Evolutionary conservation across 2,113 vertebrate species (phyloP), one percentile per base, ranked within the genome.

Genomic region (Muntiacus reevesi): DNA sequence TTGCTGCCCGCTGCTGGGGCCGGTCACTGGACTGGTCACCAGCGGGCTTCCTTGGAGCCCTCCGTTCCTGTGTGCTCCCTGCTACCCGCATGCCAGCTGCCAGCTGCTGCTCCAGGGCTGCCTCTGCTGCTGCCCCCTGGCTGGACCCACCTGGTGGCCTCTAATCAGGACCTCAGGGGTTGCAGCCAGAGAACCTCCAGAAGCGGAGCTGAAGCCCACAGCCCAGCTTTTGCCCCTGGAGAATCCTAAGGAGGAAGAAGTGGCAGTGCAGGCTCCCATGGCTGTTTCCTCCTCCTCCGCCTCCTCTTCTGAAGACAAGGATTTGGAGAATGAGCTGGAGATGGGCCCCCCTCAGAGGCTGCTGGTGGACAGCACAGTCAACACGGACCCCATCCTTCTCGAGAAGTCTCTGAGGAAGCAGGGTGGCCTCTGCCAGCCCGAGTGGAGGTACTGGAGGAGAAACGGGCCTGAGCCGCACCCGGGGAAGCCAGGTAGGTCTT

Each of bases 381-480:
- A 98, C 96, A 97, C 95, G 9, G 98, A 98, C 25, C 98, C 96
- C 10, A 76, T 92, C 60, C 93, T 97, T 64, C 95, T 93, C 3
- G 97, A 98, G 94, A 99, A 95, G 79, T 50, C 91, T 43, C 64
- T 1, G 1, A 92, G 23, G 57, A 94, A 21, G 47, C 79, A 95
- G 55, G 86, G 79, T 17, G 83, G 87, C 60, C 85, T 87, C 94
- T 94, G 87, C 45, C 98, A 86, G 94, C 98, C 98, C 0, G 90
- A 97, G 16, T 99, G 99, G 99, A 99, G 98, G 88, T 99, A 99
- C 57, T 99, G 99, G 99, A 99, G 98, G 95, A 99, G 98, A 97
- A 99, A 97, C 0, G 97, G 99, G 43, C 82, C 98, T 3, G 99
- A 99, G 57, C 99, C 97, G 0, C 95, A 94, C 64, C 96, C 89